Evolutionary conservation across 2,113 vertebrate genomes (phyloP).

Genomic region (Felis catus): F.catus_Fca126_mat1.0 CM031415.1:86485001-86485500

Average conservation of each 20-base stretch:
- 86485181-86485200: not conserved
- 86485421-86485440: not conserved
- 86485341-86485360: not conserved
- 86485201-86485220: not conserved
- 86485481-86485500: conserved; percentile 19
- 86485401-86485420: not conserved
- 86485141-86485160: no score
- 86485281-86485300: not conserved
- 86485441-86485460: not conserved
- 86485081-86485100: not conserved
- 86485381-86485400: not conserved
- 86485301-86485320: not conserved
- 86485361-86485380: not conserved
- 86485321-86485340: not conserved
- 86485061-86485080: not conserved
- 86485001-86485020: not conserved
- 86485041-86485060: not conserved
- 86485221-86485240: not conserved
- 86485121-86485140: not conserved
- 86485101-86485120: not conserved
- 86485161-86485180: not conserved
- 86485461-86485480: not conserved
- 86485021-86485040: not conserved
- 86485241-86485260: not conserved
- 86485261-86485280: not conserved